Base-by-base conservation (phyloP, 2,113 vertebrate species). In the Empidonax alnorum region DNA sequence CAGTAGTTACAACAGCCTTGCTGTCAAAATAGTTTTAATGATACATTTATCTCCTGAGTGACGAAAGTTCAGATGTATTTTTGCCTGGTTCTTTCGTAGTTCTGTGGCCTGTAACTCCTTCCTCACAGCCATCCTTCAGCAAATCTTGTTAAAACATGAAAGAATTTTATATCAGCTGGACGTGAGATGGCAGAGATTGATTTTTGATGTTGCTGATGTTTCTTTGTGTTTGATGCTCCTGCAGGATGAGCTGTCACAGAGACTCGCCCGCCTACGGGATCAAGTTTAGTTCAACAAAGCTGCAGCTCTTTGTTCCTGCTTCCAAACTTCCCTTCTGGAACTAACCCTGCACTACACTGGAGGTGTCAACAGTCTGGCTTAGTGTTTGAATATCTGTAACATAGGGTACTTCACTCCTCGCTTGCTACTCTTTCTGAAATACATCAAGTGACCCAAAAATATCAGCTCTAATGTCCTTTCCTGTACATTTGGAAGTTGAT, bases 211-310 rank as follows among this genome's bases (percentile, higher is more conserved):
- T 50, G 8, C 50, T 95, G 24, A 91, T 27, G 33, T 74, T 84
- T 91, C 33, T 68, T 24, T 95, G 41, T 94, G 41, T 85, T 84
- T 73, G 35, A 7, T 62, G 37, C 9, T 89, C 76, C 39, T 97
- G 58, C 91, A 99, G 99, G 99, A 99, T 93, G 99, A 99, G 94
- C 98, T 99, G 73, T 99, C 99, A 22, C 98, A 99, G 97, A 98
- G 99, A 84, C 98, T 99, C 74, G 99, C 99, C 89, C 99, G 98
- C 91, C 99, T 99, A 24, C 97, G 99, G 90, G 99, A 99, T 94
- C 99, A 99, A 92, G 97, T 99, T 84, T 99, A 96, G 98, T 41
- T 20, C 56, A 42, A 39, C 24, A 13, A 12, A 81, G 31, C 74
- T 95, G 76, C 58, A 28, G 41, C n/a, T 84, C 81, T 53, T 69